Evolutionary conservation across 2,888 invertebrate species (phyloP), one percentile per base, ranked within the genome.

Genomic region (Melipona bicolor): DNA sequence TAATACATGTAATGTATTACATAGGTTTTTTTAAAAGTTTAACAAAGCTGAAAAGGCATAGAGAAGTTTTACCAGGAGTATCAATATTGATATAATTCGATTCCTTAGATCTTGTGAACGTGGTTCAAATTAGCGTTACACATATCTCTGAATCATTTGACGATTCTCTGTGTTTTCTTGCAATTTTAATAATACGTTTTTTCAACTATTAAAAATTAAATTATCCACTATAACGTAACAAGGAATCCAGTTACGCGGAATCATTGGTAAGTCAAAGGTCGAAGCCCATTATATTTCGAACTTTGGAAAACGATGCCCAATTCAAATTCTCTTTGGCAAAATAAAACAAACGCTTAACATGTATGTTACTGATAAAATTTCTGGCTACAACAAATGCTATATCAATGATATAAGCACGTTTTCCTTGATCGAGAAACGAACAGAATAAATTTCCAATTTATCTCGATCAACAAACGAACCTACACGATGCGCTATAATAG

Each of bases 151-250:
- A 87, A 74, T 49, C 71, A 73, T 65, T 81, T 76, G 71, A 83
- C 54, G 62, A 67, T 86, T 70, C 68, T 74, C 43, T 36, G 61
- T 54, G 62, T 61, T 75, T 56, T 50, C 24, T 50, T 50, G 62
- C 43, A 64, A 62, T 56, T 56, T 75, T 49, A 62, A 59, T 52
- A 71, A 59, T 77, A 75, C 74, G 83, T 82, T 78, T 72, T 84
- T 65, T 74, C 76, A 50, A 89, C 91, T 92, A 91, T 92, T 92
- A 91, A 91, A 93, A 94, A 92, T 94, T 92, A 92, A 92, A 91
- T 92, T 92, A 93, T 85, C 52, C 68, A 43, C 65, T 84, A 89
- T 83, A 88, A 84, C 83, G 83, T n/a, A 81, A 70, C 52, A 69
- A 67, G 21, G 32, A 71, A 81, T 75, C 43, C 52, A 65, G 49